Conservation (phyloP, 2,888 invertebrate species). For the Epiblema foenella region DNA sequence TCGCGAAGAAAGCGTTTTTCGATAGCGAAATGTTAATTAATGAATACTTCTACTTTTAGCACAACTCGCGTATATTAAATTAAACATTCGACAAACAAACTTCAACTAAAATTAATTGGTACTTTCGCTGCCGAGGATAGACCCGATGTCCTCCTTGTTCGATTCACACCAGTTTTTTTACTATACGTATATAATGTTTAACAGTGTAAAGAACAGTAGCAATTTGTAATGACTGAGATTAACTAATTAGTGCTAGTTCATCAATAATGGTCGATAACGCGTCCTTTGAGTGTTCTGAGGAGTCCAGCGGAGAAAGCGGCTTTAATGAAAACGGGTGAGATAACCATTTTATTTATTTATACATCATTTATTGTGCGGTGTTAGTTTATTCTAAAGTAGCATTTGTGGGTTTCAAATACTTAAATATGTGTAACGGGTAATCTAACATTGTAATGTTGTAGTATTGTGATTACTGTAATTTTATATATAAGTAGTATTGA, state of each 20-base stretch:
- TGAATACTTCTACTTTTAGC: neutral
- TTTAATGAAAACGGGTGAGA: conserved; percentile 61
- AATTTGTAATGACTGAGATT: conserved; percentile 6
- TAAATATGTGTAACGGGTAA: no score
- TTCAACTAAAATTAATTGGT: conserved; percentile 1
- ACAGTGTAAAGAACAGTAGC: neutral
- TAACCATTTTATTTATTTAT: neutral
- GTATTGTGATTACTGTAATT: no score
- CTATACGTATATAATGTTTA: neutral
- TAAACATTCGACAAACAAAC: neutral
- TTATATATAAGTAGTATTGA: no score
- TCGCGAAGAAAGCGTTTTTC: neutral
- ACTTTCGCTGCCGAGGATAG: conserved; percentile 10
- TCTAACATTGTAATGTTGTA: no score
- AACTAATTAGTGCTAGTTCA: conserved; percentile 4
- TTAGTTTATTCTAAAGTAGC: neutral
- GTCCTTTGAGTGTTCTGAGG: conserved; percentile 77
- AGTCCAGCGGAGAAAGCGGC: conserved; percentile 69
- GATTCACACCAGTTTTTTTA: neutral
- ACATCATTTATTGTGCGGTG: neutral
- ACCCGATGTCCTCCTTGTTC: neutral
- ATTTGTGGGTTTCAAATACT: neutral
- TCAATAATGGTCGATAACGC: conserved; percentile 78
- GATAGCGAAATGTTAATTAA: neutral
- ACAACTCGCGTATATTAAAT: neutral